Evolutionary conservation across 2,888 invertebrate genomes (phyloP), one percentile per base, ranked within the genome.

Genomic region (Uropetala carovei): DNA sequence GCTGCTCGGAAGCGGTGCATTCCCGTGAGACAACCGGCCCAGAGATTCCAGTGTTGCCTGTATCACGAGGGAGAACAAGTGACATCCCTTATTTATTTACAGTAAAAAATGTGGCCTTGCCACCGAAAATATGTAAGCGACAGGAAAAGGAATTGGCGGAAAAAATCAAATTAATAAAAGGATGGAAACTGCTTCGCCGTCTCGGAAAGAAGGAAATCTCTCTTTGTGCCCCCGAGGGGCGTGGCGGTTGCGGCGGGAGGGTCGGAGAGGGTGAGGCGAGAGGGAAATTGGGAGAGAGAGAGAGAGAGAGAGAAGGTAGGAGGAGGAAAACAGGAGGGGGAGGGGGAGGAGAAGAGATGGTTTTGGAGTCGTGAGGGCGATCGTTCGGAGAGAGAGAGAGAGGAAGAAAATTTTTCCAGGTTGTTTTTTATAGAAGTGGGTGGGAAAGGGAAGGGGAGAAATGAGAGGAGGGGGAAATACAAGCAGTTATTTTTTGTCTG

Each of bases 111-210:
- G 75, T 75, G 75, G 27, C 75, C 13, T 75, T 75, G 75, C 75
- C 75, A 27, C 75, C 27, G 22, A 75, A 75, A 75, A 75, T 75
- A 75, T 75, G 75, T 75, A 75, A 75, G 64, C n/a, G 89, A 89
- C 89, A 18, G 18, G 89, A 68, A 43, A 89, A 89, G 64, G 56
- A 68, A 89, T 68, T 56, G 68, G 27, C 43, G 27, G 68, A 89
- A 68, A 56, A 89, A 89, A 64, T 89, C 89, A 89, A 89, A 89
- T 89, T 89, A 89, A 89, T 68, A 68, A 43, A 60, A 89, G 60
- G 43, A 43, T 56, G 89, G 89, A 43, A 89, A 68, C 89, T 43
- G 60, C 64, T 89, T 68, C 64, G 75, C 58, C 64, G 64, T 89
- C 68, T 64, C 89, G 64, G 86, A 30, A 18, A 68, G 30, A 64